Evolutionary conservation across 1,140 invertebrate species (phyloP), one percentile per base, ranked within the genome.

Genomic region (Lordiphosa clarofinis): DNA sequence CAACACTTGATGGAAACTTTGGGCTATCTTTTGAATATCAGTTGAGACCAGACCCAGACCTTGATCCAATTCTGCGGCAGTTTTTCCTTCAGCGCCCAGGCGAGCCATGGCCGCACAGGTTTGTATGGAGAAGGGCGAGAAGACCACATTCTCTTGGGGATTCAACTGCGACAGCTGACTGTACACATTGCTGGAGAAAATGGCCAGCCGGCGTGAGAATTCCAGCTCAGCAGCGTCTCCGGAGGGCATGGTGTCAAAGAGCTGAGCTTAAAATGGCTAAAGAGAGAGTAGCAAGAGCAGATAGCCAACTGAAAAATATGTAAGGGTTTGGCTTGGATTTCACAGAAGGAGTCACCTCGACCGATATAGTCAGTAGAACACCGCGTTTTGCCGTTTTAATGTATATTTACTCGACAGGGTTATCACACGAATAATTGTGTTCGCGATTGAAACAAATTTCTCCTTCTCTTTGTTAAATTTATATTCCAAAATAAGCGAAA

Each of bases 101-200:
- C 89, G 90, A 35, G 92, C 86, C 88, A 94, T 89, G 1, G 91
- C 90, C 21, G 93, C 74, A 12, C 91, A 90, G 13, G 90, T 90
- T 33, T 91, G 76, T 31, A 92, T 87, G 38, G 92, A 68, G 28
- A 68, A 68, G 4, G 64, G 64, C 9, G 64, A 68, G 36, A 68
- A 68, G 42, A 68, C 47, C 2, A 92, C 50, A 81, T 93, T 94
- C 35, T 89, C 56, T 21, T 74, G 49, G 4, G 86, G 76, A 11
- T 61, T 76, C 8, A 55, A 19, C 0, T 44, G 13, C 10, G 52
- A 28, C 24, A 87, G 49, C 40, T 65, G 55, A 7, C 47, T 47
- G 42, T 86, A 86, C 31, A 86, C 28, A 4, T 73, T 78, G 36
- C 61, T 46, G 8, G 78, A 73, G 43, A 84, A 84, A 11, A 60